Evolutionary conservation across 2,888 invertebrate genomes (phyloP).

Genomic region (Dynastes tityus): DNA sequence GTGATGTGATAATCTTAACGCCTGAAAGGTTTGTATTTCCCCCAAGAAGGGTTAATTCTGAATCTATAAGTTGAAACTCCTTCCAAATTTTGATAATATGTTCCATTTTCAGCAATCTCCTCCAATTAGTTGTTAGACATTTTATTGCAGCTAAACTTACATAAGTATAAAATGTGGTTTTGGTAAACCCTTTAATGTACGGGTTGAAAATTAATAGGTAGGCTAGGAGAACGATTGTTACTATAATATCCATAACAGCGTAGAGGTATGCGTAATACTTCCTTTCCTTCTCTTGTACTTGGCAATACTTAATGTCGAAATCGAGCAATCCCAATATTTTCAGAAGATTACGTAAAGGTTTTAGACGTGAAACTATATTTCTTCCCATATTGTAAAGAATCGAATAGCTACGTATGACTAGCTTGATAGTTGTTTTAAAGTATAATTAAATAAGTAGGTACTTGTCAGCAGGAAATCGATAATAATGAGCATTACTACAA

Average conservation of each 20-base stretch:
- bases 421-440: too few species aligned
- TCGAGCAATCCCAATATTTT: not conserved
- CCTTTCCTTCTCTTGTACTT: not conserved
- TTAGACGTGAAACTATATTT: not conserved
- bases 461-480: too few species aligned
- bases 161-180: too few species aligned
- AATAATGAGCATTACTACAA: too few species aligned
- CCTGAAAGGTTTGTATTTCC: not conserved
- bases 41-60: not conserved
- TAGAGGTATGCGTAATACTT: not conserved
- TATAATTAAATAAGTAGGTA: too few species aligned
- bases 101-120: not conserved
- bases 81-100: not conserved
- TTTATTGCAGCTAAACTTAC: not conserved
- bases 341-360: not conserved
- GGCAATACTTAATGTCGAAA: not conserved
- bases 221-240: too few species aligned
- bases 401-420: too few species aligned
- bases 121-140: not conserved
- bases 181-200: too few species aligned
- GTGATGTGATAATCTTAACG: not conserved
- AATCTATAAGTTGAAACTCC: not conserved
- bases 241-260: too few species aligned
- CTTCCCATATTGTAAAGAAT: not conserved
- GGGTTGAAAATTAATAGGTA: too few species aligned